Conservation (phyloP, 2,797 vertebrate genomes). For the Glyptemys insculpta region DNA sequence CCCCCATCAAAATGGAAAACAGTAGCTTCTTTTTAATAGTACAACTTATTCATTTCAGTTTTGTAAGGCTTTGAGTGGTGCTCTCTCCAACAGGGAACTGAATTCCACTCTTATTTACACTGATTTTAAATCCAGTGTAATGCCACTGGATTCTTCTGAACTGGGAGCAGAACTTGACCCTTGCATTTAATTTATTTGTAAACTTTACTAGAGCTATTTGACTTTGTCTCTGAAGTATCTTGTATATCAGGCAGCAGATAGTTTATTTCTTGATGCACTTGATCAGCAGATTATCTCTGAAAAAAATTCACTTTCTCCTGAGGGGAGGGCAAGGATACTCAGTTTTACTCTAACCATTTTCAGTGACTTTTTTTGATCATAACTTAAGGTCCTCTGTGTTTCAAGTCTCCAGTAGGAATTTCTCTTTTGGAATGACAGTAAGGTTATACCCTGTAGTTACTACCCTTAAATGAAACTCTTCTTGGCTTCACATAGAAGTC, state of each 20-base stretch:
- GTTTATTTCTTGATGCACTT: neutral
- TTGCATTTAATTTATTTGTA: neutral
- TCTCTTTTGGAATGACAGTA: neutral
- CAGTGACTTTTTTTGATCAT: neutral
- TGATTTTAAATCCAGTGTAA: rapidly evolving
- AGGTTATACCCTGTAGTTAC: rapidly evolving
- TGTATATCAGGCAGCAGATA: neutral
- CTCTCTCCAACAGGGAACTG: neutral
- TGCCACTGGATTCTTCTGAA: neutral
- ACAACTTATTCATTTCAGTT: neutral
- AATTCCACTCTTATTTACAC: neutral
- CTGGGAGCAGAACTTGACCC: neutral
- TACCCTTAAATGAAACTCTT: neutral
- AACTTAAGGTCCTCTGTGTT: neutral
- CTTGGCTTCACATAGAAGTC: neutral
- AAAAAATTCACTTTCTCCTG: neutral
- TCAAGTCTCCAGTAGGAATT: neutral
- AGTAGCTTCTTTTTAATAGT: neutral
- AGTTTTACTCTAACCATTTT: neutral
- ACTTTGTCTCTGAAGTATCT: neutral
- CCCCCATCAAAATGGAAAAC: neutral
- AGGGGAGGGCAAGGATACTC: neutral
- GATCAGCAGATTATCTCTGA: neutral
- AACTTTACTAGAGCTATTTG: neutral
- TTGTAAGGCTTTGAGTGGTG: neutral